Evolutionary conservation across 2,888 invertebrate species (phyloP), one percentile per base, ranked within the genome.

Genomic region (Cryptus viduatorius): DNA sequence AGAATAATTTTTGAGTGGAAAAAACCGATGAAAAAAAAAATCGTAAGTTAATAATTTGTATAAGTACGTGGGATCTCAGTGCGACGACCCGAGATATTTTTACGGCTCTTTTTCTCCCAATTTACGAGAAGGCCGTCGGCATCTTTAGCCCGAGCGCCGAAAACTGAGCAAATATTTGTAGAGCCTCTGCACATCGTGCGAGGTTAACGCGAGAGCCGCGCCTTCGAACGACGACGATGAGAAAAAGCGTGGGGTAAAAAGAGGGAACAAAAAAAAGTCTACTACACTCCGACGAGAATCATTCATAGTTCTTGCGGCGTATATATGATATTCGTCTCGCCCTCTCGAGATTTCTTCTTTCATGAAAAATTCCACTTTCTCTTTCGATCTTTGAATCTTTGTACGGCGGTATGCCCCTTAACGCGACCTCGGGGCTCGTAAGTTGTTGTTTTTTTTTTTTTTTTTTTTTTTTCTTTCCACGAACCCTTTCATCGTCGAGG

Each of bases 141-240:
- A 64, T 53, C 72, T 89, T 89, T 87, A 86, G 86, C 87, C 86
- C 83, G 82, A 85, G 86, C 86, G 87, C 82, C 82, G 88, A 86
- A 88, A 90, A 90, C 87, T 87, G 87, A 86, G 89, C 88, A 90
- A 91, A 90, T 90, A 90, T 91, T 91, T 90, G 90, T 89, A 90
- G 80, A 90, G 80, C 86, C 88, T 86, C 87, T 86, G 46, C 64
- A 67, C 89, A 90, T 90, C 90, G 88, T 90, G 82, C 69, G 68
- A 48, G 31, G 59, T 71, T 69, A 14, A 16, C 48, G 44, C 59
- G 42, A 29, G 42, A 29, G 78, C 72, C 56, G 46, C 42, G 69
- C 42, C 65, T 42, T 71, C 24, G 75, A 37, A 53, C 65, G 72
- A 53, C 65, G 82, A 76, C 53, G 44, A 56, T 19, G 67, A 71